Conservation (phyloP, 1,140 invertebrate genomes). For the Varroa destructor region DNA sequence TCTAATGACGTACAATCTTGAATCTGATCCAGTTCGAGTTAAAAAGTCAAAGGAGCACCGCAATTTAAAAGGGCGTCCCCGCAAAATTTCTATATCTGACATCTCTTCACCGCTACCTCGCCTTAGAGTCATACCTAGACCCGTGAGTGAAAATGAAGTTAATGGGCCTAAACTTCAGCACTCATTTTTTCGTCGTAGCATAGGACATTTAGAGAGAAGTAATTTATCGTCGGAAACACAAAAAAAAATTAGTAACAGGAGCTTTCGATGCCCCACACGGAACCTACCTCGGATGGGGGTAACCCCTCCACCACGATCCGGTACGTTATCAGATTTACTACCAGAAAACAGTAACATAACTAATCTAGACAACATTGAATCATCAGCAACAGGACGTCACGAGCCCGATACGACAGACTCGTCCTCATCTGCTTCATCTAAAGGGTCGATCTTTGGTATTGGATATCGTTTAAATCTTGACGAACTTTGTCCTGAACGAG, state of each 20-base stretch:
- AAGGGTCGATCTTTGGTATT: background rate
- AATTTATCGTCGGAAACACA: too few species aligned
- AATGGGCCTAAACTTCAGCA: too few species aligned
- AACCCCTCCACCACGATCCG: background rate
- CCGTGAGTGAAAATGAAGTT: background rate
- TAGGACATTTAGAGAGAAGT: too few species aligned
- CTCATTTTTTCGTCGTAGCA: too few species aligned
- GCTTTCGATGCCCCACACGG: background rate
- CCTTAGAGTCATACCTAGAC: background rate
- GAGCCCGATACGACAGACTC: background rate
- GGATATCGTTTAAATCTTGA: background rate
- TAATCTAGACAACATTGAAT: background rate
- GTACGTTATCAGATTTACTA: background rate
- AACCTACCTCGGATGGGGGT: conserved; percentile 2
- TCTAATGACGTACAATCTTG: background rate
- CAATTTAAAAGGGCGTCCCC: background rate
- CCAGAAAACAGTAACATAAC: background rate
- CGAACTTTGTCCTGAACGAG: conserved; percentile 9
- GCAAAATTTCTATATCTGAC: too few species aligned
- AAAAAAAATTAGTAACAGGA: too few species aligned
- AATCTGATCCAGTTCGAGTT: background rate
- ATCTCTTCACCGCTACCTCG: background rate
- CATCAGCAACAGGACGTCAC: background rate
- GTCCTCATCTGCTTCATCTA: background rate
- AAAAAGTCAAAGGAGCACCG: background rate